phyloP scores from a whole-genome alignment of 2,797 vertebrate genomes.

The Euthynnus affinis region DNA sequence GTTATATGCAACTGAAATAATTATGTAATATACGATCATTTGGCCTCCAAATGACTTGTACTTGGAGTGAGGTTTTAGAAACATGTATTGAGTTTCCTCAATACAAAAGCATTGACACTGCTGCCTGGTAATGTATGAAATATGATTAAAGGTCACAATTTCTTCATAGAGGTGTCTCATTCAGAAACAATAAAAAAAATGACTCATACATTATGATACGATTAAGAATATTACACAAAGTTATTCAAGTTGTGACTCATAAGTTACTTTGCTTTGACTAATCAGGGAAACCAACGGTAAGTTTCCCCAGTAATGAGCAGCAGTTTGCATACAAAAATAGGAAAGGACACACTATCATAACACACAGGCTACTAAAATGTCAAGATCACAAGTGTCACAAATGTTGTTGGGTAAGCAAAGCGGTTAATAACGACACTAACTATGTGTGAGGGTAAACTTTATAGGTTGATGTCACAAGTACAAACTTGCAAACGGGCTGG shows the following conservation, averaged over 20 bases:
- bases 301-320: not conserved
- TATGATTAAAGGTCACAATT: not conserved
- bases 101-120: not conserved
- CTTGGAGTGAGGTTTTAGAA: not conserved
- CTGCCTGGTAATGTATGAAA: not conserved
- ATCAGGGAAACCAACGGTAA: not conserved
- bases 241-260: constrained; percentile 23
- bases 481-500: constrained; percentile 20
- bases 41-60: not conserved
- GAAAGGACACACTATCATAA: not conserved
- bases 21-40: not conserved
- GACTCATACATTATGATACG: constrained; percentile 31
- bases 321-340: not conserved
- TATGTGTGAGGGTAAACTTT: not conserved
- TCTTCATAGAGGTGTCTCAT: not conserved
- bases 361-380: not conserved
- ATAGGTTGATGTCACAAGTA: constrained; percentile 31
- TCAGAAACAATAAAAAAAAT: not conserved
- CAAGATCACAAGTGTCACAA: not conserved
- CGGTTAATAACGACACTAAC: not conserved
- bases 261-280: not conserved
- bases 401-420: not conserved
- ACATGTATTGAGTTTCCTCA: not conserved
- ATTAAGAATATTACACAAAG: not conserved
- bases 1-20: not conserved